These are phyloP conservation scores for Hypocryptadius cinnamomeus DNA, from an alignment of 2,113 vertebrate species.

Conservation along the genomic window DNA sequence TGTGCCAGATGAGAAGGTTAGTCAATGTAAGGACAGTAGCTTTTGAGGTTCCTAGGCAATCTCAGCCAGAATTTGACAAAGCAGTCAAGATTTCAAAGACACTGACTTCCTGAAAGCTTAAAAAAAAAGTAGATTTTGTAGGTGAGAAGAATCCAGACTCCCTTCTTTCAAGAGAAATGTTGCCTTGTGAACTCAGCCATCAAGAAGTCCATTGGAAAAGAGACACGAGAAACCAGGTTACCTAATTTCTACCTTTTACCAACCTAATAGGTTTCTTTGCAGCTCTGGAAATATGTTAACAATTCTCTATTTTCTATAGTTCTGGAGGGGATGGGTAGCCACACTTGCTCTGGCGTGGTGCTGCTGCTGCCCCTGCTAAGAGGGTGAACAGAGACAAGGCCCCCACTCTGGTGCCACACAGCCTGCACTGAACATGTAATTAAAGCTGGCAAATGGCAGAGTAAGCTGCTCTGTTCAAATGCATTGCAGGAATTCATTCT, in stretches of 20 bases:
- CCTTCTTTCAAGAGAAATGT: neutral
- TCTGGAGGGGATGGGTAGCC: neutral
- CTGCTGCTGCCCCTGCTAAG: neutral
- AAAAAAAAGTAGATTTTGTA: neutral
- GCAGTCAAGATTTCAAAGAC: neutral
- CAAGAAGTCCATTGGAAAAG: neutral
- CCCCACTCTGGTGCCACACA: neutral
- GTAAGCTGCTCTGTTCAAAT: neutral
- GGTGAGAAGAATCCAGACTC: neutral
- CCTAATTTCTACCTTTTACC: neutral
- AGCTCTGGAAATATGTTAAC: neutral
- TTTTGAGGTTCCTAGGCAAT: neutral
- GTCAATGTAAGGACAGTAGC: neutral
- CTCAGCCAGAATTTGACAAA: neutral
- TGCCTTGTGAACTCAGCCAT: neutral
- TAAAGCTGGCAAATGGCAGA: neutral
- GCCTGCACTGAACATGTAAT: neutral
- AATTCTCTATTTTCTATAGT: neutral
- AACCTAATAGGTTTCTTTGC: neutral
- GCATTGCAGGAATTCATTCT: neutral
- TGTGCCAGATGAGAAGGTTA: neutral
- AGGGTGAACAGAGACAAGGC: neutral
- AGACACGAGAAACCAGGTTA: neutral
- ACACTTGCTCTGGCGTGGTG: neutral
- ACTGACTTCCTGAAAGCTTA: neutral